Conservation (phyloP, 2,113 vertebrate species). For the Prietella phreatophila region DNA sequence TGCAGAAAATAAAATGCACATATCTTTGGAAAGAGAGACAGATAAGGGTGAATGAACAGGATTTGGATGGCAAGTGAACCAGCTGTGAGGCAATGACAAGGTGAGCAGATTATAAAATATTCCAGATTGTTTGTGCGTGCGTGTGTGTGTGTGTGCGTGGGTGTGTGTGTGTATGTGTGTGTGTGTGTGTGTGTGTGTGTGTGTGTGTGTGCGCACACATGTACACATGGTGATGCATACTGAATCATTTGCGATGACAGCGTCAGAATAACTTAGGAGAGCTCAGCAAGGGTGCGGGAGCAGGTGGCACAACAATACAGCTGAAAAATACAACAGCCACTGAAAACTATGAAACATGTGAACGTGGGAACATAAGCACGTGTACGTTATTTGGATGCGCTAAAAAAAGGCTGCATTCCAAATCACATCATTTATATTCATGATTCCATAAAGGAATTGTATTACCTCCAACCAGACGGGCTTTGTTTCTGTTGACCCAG, state of each 20-base stretch:
- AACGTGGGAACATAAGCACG: background rate
- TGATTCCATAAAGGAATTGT: background rate
- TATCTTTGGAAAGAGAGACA: background rate
- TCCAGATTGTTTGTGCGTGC: conserved; percentile 23
- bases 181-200: conserved; percentile 30
- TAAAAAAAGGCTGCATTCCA: background rate
- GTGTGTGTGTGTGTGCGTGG: conserved; percentile 29
- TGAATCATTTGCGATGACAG: conserved; percentile 30
- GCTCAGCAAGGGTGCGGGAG: background rate
- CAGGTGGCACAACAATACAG: conserved; percentile 29
- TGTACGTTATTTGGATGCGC: background rate
- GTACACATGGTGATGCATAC: conserved; percentile 7
- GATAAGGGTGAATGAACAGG: background rate
- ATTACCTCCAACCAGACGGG: background rate
- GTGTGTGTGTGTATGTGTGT: conserved; percentile 31
- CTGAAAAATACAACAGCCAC: background rate
- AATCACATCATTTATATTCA: background rate
- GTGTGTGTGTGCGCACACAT: conserved; percentile 22
- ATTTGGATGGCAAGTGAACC: background rate
- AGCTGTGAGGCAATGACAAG: conserved; percentile 1
- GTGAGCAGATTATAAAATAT: conserved; percentile 21
- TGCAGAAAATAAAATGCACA: background rate
- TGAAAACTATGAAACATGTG: background rate
- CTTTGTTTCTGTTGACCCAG: background rate
- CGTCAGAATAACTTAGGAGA: background rate